Evolutionary conservation across 2,797 vertebrate genomes (phyloP).

Genomic region (Enteromius argenteus): DNA sequence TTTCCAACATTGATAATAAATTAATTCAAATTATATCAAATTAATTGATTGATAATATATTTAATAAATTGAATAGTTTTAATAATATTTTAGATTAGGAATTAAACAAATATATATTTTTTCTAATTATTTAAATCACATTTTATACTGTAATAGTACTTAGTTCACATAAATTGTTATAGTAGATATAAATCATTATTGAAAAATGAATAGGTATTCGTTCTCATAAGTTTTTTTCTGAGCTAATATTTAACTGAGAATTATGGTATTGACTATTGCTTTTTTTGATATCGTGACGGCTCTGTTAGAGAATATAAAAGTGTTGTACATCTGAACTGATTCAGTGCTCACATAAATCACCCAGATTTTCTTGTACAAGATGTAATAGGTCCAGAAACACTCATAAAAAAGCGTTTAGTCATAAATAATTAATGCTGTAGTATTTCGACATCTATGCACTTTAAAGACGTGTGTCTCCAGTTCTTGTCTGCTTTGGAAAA

Average conservation of each 20-base stretch:
- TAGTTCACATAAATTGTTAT: not conserved
- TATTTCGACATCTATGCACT: slow-evolving; percentile 10
- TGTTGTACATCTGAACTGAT: slow-evolving; percentile 4
- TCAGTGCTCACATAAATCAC: slow-evolving; percentile 16
- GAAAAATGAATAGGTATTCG: not conserved
- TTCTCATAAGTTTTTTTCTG: not conserved
- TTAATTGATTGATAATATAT: no score
- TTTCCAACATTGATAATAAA: not conserved
- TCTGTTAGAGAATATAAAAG: not conserved
- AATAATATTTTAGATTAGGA: not conserved
- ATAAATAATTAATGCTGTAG: slow-evolving; percentile 42
- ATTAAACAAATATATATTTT: not conserved
- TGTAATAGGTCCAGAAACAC: not conserved
- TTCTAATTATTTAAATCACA: not conserved
- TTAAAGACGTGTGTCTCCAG: slow-evolving; percentile 6
- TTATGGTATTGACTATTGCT: not conserved
- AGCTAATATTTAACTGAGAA: not conserved
- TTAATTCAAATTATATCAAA: no score
- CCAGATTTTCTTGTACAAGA: not conserved
- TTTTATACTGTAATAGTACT: not conserved
- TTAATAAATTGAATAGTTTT: no score
- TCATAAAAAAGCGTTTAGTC: slow-evolving; percentile 20
- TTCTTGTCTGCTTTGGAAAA: slow-evolving; percentile 30
- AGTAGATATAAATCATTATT: not conserved
- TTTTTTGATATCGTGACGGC: not conserved